These are phyloP conservation scores for Poeciliopsis turrubarensis DNA, from an alignment of 2,113 vertebrate genomes.

Conservation along the genomic window DNA sequence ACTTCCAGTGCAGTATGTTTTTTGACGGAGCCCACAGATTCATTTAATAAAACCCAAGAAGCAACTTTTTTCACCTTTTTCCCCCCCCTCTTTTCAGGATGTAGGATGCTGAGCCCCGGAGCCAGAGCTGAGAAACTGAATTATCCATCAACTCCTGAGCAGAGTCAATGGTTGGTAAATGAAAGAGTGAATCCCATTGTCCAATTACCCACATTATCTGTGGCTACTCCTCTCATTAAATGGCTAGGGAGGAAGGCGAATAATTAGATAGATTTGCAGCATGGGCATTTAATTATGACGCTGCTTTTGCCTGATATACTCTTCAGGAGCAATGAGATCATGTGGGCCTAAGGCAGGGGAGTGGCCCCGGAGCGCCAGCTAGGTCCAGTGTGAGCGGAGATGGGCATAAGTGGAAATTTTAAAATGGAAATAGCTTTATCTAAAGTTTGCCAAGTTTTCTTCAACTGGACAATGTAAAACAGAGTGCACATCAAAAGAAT, in stretches of 20 bases:
- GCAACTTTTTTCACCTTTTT: conserved; percentile 23
- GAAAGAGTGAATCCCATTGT: conserved; percentile 80
- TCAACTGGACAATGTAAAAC: conserved; percentile 33
- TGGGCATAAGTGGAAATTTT: no score
- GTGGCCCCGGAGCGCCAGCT: conserved; percentile 35
- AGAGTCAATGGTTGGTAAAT: conserved; percentile 79
- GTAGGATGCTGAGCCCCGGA: conserved; percentile 32
- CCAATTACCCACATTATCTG: conserved; percentile 81
- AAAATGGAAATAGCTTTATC: neutral
- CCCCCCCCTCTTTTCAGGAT: conserved; percentile 16
- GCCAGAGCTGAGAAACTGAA: conserved; percentile 53
- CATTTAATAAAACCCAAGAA: conserved; percentile 34
- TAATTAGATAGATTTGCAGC: conserved; percentile 81
- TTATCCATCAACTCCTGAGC: conserved; percentile 68
- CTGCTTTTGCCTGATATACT: conserved; percentile 74
- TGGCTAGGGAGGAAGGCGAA: conserved; percentile 70
- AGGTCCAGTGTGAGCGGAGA: conserved; percentile 26
- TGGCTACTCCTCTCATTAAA: conserved; percentile 79
- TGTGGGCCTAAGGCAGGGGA: conserved; percentile 59
- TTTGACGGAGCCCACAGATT: conserved; percentile 29
- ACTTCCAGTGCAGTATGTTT: conserved; percentile 45
- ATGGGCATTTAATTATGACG: conserved; percentile 74
- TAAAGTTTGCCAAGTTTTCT: conserved; percentile 33
- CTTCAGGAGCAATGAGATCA: conserved; percentile 70
- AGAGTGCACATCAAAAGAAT: conserved; percentile 33